A percentile compares a stretch with the other conserved stretches of the same genome.
Evolutionary conservation across 2,113 vertebrate genomes (phyloP).

Genomic region (Acrocephalus kingi): DNA sequence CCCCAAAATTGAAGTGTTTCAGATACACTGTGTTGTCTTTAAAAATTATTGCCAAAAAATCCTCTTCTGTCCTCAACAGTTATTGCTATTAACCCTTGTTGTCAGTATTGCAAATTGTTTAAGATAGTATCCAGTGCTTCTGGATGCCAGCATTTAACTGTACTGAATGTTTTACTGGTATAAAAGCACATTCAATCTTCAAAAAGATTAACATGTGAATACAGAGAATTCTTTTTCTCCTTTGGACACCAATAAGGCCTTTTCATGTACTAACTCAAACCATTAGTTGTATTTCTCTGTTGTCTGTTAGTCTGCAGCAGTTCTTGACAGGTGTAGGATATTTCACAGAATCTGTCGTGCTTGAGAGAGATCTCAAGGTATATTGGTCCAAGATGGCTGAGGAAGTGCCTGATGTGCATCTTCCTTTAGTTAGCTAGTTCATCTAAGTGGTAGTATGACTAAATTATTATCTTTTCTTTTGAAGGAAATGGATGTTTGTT

Average conservation of each 20-base stretch:
- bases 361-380: background rate
- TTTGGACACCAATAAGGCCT: background rate
- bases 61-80: background rate
- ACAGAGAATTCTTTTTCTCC: background rate
- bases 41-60: background rate
- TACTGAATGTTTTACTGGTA: background rate
- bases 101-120: background rate
- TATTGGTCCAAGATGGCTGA: background rate
- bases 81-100: background rate
- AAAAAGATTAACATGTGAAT: background rate
- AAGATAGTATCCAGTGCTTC: background rate
- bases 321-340: background rate
- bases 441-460: background rate
- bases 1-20: background rate
- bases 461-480: background rate
- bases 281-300: background rate
- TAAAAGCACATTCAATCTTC: background rate
- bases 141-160: background rate
- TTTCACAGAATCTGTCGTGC: background rate
- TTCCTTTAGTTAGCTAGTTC: background rate
- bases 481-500: background rate
- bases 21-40: background rate
- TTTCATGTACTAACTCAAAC: background rate
- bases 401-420: background rate
- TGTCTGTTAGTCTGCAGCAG: background rate